Base-by-base conservation (phyloP, 2,888 invertebrate genomes). In the Nomada flava region DNA sequence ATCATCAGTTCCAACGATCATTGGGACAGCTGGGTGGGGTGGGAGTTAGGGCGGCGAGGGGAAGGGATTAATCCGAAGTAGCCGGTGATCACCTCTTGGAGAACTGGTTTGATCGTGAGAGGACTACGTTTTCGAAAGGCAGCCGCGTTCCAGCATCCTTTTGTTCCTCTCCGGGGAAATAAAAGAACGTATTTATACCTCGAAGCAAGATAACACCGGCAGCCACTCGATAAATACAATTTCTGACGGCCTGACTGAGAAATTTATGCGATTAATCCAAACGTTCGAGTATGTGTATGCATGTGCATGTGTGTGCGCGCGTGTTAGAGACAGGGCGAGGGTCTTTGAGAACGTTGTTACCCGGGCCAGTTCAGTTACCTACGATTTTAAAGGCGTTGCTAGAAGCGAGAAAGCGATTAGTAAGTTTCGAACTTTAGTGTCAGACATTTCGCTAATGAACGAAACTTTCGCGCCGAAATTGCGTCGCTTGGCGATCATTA, bases 31-130 rank as follows among this genome's bases (percentile, higher is more conserved):
- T 7, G 36, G 0, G 7, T 7, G 36, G 36, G 36, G 29, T 5
- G 36, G 36, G 7, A 52, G 63, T 69, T 73, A 23, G 60, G 47
- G 50, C 36, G 13, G 59, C 50, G 63, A 55, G 50, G 62, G 59
- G 64, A 65, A 73, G 75, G 72, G 84, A 85, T 85, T 85, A 86
- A 85, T 88, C 79, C 76, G 80, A 71, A 72, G 75, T 76, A 79
- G 83, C 65, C 70, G 72, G 79, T 79, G 84, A 88, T 88, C 82
- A 80, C 64, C 84, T 83, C 60, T 52, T 15, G 29, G 53, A 76
- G 84, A 84, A 83, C 82, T 53, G 84, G 84, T 78, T 74, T 53
- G 84, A 88, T 88, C 87, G 86, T 88, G 88, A 88, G 88, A 64
- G 71, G 87, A 86, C 88, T 88, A 84, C 86, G 67, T 63, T 86